Base-by-base conservation (phyloP, 1,140 invertebrate species). In the Drosophila nasuta region DNA sequence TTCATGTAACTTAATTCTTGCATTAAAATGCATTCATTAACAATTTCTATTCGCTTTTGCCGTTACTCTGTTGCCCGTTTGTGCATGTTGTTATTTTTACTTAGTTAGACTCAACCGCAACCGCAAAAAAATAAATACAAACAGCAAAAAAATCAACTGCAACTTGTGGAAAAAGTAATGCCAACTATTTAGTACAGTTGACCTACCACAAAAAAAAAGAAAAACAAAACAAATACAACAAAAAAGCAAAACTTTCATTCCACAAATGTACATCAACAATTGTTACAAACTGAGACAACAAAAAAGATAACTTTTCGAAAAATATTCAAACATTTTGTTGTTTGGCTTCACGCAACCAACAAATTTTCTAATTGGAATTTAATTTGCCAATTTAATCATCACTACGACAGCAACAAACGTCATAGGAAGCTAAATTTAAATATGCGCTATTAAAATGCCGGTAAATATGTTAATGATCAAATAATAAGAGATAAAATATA, bases 21-120 rank as follows among this genome's bases (percentile, higher is more conserved):
- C 82, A 87, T 87, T 87, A 87, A 86, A 87, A 77, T 87, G 83
- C 77, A 87, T 87, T 87, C 82, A 87, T 87, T 87, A 88, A 87
- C 51, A 67, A 85, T 79, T 77, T 38, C 58, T 62, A 63, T 76
- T 63, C 54, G 38, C 17, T 30, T 25, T 67, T 57, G 41, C 51
- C 41, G 59, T 48, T 45, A 17, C 48, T 67, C 51, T 49, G 46
- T 33, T 52, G n/a, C 45, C 28, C 11, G 7, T 15, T 35, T 54
- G 28, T 46, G 45, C 15, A 62, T 56, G 33, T 28, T 49, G 54
- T 49, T 59, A 59, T 48, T 56, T 25, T 51, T 65, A 33, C 43
- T 62, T 38, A 56, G 30, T 35, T 56, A 35, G 52, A 56, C 33
- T 63, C 35, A 66, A 68, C 80, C 70, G 54, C 51, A 69, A 80